A percentile compares a stretch with the other conserved stretches of the same genome.
phyloP scores from a whole-genome alignment of 2,888 invertebrate species.

The Ophonus ardosiacus region DNA sequence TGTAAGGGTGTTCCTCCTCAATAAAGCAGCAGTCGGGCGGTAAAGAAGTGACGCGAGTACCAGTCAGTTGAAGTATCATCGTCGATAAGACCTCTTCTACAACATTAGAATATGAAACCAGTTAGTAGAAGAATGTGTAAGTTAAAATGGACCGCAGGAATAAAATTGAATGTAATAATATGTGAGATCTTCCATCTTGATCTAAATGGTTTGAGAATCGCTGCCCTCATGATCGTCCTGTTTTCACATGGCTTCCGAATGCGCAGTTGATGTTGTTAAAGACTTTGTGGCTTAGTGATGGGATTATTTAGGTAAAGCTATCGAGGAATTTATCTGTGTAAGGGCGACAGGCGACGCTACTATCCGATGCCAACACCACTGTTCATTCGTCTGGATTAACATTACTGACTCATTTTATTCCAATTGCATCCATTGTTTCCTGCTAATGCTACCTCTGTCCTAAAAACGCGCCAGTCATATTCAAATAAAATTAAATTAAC shows the following conservation, averaged over 20 bases:
- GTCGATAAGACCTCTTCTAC: too few relatives aligned
- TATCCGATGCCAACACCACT: neutral
- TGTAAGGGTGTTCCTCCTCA: too few relatives aligned
- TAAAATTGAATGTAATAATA: neutral
- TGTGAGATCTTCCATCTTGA: neutral
- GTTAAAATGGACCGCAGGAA: neutral
- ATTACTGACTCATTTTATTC: conserved; percentile 36
- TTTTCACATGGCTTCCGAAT: conserved; percentile 43
- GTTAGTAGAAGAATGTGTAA: too few relatives aligned
- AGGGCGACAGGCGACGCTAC: neutral
- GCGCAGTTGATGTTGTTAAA: conserved; percentile 48
- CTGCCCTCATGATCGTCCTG: conserved; percentile 7
- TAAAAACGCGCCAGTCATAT: neutral
- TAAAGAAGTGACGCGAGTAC: too few relatives aligned
- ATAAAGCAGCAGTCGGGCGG: too few relatives aligned
- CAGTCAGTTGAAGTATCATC: too few relatives aligned
- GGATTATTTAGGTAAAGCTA: conserved; percentile 47
- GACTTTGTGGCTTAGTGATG: conserved; percentile 49
- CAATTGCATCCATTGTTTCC: conserved; percentile 6
- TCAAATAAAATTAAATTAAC: neutral
- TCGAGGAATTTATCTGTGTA: conserved; percentile 46
- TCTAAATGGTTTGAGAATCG: neutral
- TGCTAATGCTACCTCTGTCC: neutral
- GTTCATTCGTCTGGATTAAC: conserved; percentile 49
- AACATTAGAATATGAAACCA: too few relatives aligned